A percentile compares a stretch with the other conserved stretches of the same genome.
Conservation (phyloP, 2,888 invertebrate species). For the Thera obeliscata region DNA sequence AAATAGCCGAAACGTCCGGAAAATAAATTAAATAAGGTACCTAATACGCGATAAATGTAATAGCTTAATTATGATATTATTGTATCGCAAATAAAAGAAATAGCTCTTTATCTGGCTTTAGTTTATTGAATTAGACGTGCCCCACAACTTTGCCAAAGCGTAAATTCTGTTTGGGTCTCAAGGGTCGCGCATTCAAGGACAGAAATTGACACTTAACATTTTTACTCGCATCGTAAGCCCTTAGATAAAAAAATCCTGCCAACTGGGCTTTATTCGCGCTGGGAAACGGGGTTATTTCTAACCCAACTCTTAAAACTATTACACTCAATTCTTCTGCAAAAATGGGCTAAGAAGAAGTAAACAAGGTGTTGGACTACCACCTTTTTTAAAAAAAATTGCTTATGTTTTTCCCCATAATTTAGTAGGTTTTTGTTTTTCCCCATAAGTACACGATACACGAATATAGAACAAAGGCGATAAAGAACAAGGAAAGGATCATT, state of each 20-base stretch:
- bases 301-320: constrained; percentile 15
- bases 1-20: no score
- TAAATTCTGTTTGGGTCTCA: constrained; percentile 38
- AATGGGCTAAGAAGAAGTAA: neutral
- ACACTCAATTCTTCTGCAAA: neutral
- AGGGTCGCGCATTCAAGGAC: constrained; percentile 46
- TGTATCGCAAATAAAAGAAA: constrained; percentile 26
- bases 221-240: constrained; percentile 66
- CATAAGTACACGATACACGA: no score
- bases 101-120: constrained; percentile 22
- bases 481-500: no score
- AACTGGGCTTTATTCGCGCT: constrained; percentile 49
- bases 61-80: no score
- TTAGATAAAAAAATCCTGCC: constrained; percentile 64
- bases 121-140: constrained; percentile 40
- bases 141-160: constrained; percentile 45
- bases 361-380: neutral
- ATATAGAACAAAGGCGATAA: no score
- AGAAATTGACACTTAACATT: constrained; percentile 68
- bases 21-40: no score
- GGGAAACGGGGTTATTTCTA: constrained; percentile 48
- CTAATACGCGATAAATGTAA: no score
- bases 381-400: no score
- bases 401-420: no score
- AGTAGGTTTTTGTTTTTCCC: no score